Evolutionary conservation across 2,113 vertebrate genomes (phyloP).

Genomic region (Rhabdornis inornatus): DNA sequence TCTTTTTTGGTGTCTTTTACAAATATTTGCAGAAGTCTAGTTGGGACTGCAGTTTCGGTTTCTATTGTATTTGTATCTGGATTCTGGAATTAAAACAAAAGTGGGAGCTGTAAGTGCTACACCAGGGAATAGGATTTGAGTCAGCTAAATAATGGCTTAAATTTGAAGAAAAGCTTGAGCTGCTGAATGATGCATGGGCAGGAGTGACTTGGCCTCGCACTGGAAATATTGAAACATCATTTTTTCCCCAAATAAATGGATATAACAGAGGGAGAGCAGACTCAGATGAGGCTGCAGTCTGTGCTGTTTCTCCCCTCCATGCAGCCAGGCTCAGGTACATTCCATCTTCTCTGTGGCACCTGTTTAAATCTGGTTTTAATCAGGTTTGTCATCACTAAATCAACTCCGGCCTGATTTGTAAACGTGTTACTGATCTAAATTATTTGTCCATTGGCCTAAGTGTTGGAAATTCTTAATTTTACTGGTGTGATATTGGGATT

Average conservation of each 20-base stretch:
- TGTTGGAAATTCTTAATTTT: neutral
- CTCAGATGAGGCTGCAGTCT: neutral
- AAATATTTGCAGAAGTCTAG: neutral
- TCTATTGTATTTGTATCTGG: neutral
- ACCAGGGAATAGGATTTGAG: neutral
- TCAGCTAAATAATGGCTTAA: neutral
- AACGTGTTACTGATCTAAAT: neutral
- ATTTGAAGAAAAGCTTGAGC: neutral
- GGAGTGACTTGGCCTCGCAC: neutral
- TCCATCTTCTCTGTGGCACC: neutral
- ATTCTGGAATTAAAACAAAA: neutral
- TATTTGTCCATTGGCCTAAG: neutral
- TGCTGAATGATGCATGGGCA: neutral
- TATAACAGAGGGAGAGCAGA: neutral
- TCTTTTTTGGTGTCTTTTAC: neutral
- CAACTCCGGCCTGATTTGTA: neutral
- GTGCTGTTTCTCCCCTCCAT: neutral
- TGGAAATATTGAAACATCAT: neutral
- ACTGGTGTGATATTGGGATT: neutral
- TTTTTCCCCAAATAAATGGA: neutral
- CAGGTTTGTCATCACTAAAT: neutral
- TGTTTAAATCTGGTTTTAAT: neutral
- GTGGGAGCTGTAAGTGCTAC: neutral
- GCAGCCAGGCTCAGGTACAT: neutral
- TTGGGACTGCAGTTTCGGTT: neutral